Conservation (phyloP, 37 sponge, comb jelly and placozoan species). For the Ianthella basta region DNA sequence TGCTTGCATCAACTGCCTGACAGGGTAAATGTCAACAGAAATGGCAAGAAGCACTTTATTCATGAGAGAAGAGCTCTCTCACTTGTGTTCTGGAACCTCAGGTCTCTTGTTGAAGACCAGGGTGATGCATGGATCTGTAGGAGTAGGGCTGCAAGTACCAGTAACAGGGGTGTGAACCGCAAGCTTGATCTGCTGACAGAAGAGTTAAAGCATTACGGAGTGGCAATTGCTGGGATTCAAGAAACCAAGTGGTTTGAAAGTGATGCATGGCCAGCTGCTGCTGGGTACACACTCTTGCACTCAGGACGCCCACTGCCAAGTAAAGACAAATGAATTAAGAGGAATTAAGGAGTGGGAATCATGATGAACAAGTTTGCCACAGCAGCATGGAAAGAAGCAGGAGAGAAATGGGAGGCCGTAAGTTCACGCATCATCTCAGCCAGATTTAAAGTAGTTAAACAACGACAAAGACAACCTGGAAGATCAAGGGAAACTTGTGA, state of each 20-base stretch:
- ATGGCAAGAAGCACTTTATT: too few relatives aligned
- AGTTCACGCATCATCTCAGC: too few relatives aligned
- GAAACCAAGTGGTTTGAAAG: slow-evolving; percentile 50
- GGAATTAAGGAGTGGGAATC: slow-evolving; percentile 32
- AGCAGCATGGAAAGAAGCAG: slow-evolving; percentile 25
- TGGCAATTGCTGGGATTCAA: slow-evolving; percentile 34
- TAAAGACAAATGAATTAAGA: background rate
- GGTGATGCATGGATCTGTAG: slow-evolving; percentile 5
- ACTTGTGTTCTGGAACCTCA: too few relatives aligned
- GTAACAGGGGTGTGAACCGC: slow-evolving; percentile 1
- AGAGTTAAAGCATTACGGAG: background rate
- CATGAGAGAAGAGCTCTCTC: too few relatives aligned
- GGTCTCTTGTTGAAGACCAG: slow-evolving; percentile 20
- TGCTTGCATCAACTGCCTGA: too few relatives aligned
- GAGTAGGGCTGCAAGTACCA: background rate
- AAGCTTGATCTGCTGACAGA: background rate
- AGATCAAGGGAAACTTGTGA: background rate
- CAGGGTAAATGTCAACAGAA: too few relatives aligned
- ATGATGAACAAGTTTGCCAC: background rate
- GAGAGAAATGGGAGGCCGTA: slow-evolving; percentile 32
- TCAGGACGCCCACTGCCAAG: too few relatives aligned
- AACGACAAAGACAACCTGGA: background rate
- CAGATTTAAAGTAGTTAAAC: slow-evolving; percentile 5
- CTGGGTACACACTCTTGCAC: slow-evolving; percentile 2
- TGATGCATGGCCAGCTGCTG: slow-evolving; percentile 35